A percentile compares a stretch with the other conserved stretches of the same genome.
These are phyloP conservation scores for Pecten maximus DNA, from an alignment of 2,888 invertebrate genomes.

Conservation along the genomic window DNA sequence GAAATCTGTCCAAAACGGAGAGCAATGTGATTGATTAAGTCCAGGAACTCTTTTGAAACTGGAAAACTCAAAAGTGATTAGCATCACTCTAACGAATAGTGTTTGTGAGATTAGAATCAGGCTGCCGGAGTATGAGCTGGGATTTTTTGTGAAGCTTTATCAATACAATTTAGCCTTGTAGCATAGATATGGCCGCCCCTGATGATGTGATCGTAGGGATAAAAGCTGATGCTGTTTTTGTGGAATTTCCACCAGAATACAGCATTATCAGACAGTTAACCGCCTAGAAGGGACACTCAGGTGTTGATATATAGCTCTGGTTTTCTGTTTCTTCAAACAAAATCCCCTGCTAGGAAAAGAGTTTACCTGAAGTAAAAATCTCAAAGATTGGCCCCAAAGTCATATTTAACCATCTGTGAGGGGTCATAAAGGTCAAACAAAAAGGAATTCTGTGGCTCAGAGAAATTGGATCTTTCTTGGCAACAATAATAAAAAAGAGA, in stretches of 20 bases:
- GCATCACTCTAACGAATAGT: slow-evolving; percentile 30
- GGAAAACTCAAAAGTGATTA: slow-evolving; percentile 35
- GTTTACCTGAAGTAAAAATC: slow-evolving; percentile 33
- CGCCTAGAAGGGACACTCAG: not conserved
- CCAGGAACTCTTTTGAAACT: slow-evolving; percentile 35
- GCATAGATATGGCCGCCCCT: slow-evolving; percentile 17
- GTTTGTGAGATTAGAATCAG: slow-evolving; percentile 20
- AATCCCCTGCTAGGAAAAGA: slow-evolving; percentile 14
- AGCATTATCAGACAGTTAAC: slow-evolving; percentile 11
- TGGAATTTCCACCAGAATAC: not conserved
- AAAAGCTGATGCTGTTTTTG: slow-evolving; percentile 8
- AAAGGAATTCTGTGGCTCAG: not conserved
- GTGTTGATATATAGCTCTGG: slow-evolving; percentile 27
- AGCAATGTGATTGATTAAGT: slow-evolving; percentile 18
- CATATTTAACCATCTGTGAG: not conserved
- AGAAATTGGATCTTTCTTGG: not conserved
- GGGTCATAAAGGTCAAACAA: not conserved
- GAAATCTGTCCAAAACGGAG: slow-evolving; percentile 33
- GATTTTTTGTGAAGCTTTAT: slow-evolving; percentile 29
- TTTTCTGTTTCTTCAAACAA: slow-evolving; percentile 18
- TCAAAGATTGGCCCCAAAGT: not conserved
- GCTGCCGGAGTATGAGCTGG: not conserved
- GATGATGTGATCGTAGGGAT: slow-evolving; percentile 23
- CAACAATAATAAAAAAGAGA: slow-evolving; percentile 26
- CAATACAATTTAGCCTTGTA: slow-evolving; percentile 30